A percentile compares a stretch with the other conserved stretches of the same genome.
These are phyloP conservation scores for Peromyscus aztecus DNA, from an alignment of 2,797 vertebrate species.

Conservation along the genomic window DNA sequence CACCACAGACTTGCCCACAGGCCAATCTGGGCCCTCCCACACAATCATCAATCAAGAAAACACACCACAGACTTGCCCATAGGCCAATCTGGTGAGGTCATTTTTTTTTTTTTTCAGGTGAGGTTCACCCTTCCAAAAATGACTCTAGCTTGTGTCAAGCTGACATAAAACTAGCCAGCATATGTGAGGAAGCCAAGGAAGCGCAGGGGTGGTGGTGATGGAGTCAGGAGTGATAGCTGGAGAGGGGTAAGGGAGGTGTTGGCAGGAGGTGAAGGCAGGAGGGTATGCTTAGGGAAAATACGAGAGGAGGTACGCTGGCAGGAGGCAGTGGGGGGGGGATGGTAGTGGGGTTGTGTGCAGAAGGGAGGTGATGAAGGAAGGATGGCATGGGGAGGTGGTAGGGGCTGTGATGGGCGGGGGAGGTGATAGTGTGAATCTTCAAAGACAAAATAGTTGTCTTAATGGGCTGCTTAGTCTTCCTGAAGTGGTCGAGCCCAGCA, in stretches of 20 bases:
- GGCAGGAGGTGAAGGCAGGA: not conserved
- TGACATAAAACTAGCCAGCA: not conserved
- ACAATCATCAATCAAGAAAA: not conserved
- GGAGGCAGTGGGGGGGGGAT: not conserved
- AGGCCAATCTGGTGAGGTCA: not conserved
- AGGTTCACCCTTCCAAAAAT: not conserved
- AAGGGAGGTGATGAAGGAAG: not conserved
- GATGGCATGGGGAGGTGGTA: not conserved
- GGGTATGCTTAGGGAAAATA: not conserved
- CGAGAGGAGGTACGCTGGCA: too few relatives aligned
- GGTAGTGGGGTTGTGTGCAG: not conserved
- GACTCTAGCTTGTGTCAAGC: not conserved
- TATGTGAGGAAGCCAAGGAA: not conserved
- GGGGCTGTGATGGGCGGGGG: not conserved
- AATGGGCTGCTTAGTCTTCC: not conserved
- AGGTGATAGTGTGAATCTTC: not conserved
- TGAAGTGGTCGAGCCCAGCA: too few relatives aligned
- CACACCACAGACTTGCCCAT: not conserved
- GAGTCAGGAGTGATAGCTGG: not conserved
- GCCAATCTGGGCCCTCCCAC: too few relatives aligned
- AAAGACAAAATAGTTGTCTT: not conserved
- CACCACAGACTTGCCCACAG: not conserved
- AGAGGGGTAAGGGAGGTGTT: not conserved
- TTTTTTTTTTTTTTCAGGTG: not conserved
- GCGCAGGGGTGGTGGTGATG: not conserved